These are phyloP conservation scores for Leptothorax acervorum DNA, from an alignment of 2,888 invertebrate genomes.

Conservation along the genomic window DNA sequence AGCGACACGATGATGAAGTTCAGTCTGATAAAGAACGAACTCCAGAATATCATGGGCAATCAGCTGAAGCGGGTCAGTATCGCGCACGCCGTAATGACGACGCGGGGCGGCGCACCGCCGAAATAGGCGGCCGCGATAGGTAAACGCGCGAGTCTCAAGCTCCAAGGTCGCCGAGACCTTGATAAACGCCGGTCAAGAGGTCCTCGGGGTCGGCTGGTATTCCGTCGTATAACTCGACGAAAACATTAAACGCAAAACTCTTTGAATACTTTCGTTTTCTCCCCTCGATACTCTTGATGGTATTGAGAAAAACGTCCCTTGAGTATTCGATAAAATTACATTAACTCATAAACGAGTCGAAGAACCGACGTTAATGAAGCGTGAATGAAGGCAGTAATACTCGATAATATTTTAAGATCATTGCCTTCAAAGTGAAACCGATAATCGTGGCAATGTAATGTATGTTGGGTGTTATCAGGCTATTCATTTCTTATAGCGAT, in stretches of 20 bases:
- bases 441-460: not conserved
- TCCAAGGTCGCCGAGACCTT: slow-evolving; percentile 70
- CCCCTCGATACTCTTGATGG: not conserved
- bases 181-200: slow-evolving; percentile 61
- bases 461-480: not conserved
- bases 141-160: slow-evolving; percentile 13
- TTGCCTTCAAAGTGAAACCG: not conserved
- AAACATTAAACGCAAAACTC: not conserved
- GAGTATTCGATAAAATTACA: not conserved
- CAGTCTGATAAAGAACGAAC: slow-evolving; percentile 97
- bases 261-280: not conserved
- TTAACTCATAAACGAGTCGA: not conserved
- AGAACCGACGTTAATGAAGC: not conserved
- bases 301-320: not conserved
- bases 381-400: not conserved
- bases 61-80: slow-evolving; percentile 97
- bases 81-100: slow-evolving; percentile 8
- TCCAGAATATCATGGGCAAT: slow-evolving; percentile 98
- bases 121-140: slow-evolving; percentile 31
- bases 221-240: slow-evolving; percentile 43
- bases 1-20: slow-evolving; percentile 99
- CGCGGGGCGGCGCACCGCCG: not conserved
- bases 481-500: not conserved
- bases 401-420: slow-evolving; percentile 6
- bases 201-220: slow-evolving; percentile 52